Conservation (phyloP, 2,888 invertebrate genomes). For the Syrista parreyssii region DNA sequence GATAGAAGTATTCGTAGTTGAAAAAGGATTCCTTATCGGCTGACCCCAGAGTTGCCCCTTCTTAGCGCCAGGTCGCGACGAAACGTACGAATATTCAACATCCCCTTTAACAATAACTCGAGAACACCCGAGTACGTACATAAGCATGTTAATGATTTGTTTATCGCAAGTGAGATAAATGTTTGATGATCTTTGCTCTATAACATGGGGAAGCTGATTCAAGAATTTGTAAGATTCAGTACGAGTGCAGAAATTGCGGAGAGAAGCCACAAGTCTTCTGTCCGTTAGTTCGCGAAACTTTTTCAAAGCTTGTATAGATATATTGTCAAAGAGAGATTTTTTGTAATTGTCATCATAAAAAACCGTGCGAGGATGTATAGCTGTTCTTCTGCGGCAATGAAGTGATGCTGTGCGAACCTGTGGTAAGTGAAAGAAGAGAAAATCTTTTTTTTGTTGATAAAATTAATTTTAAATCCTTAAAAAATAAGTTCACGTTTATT, state of each 20-base stretch:
- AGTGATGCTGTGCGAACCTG: slow-evolving; percentile 19
- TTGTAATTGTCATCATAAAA: not conserved
- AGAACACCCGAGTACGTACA: slow-evolving; percentile 7
- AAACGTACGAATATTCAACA: slow-evolving; percentile 14
- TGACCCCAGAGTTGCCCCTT: slow-evolving; percentile 23
- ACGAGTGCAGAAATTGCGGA: not conserved
- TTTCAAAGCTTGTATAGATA: not conserved
- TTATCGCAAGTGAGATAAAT: slow-evolving; percentile 29
- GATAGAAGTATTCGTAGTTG: slow-evolving; percentile 24
- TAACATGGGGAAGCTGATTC: slow-evolving; percentile 20
- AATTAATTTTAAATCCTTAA: not conserved
- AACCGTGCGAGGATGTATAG: not conserved
- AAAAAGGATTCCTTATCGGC: slow-evolving; percentile 29
- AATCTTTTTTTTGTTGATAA: not conserved
- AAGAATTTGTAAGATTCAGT: slow-evolving; percentile 18
- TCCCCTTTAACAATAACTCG: slow-evolving; percentile 23
- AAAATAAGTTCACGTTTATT: not conserved
- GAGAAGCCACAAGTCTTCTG: not conserved
- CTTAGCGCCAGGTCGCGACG: slow-evolving; percentile 13
- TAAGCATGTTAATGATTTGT: slow-evolving; percentile 11
- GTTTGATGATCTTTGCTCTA: slow-evolving; percentile 33
- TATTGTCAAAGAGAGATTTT: not conserved
- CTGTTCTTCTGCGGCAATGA: slow-evolving; percentile 19
- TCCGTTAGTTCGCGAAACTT: not conserved
- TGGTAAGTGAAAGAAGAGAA: slow-evolving; percentile 13